phyloP scores from a whole-genome alignment of 2,888 invertebrate genomes.

The Monoplex corrugatus region DNA sequence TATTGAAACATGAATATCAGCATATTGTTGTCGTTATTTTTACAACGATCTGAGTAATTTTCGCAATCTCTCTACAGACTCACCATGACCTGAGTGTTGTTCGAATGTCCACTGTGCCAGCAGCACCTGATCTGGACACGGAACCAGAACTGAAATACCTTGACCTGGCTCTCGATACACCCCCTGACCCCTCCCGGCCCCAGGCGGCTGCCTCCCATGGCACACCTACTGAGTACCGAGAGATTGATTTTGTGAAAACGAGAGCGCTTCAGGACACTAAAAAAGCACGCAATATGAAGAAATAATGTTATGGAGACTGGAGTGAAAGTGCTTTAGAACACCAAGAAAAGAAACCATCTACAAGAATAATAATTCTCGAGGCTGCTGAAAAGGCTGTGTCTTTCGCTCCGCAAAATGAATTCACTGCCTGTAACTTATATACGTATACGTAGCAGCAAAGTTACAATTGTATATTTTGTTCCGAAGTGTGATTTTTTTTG shows the following conservation, averaged over 20 bases:
- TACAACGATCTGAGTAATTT: no score
- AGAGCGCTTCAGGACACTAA: conserved; percentile 90
- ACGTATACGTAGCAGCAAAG: no score
- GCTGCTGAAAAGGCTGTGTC: no score
- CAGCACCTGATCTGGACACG: conserved; percentile 64
- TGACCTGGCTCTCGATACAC: conserved; percentile 90
- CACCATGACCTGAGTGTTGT: conserved; percentile 55
- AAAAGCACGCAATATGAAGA: conserved; percentile 59
- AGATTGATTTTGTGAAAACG: conserved; percentile 96
- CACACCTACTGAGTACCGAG: conserved; percentile 89
- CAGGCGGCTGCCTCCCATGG: conserved; percentile 53
- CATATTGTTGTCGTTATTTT: no score
- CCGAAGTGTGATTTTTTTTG: no score
- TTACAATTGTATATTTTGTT: no score
- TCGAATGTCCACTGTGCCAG: conserved; percentile 57
- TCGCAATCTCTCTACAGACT: conserved; percentile 42
- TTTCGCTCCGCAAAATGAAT: no score
- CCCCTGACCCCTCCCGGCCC: conserved; percentile 59
- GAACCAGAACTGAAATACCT: conserved; percentile 88
- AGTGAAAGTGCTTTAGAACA: no score
- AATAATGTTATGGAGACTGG: neutral
- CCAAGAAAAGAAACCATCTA: no score
- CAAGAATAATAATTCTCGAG: no score
- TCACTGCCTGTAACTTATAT: no score
- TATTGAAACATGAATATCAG: no score